Base-by-base conservation (phyloP, 1,140 invertebrate genomes). In the Leptinotarsa lineolata region DNA sequence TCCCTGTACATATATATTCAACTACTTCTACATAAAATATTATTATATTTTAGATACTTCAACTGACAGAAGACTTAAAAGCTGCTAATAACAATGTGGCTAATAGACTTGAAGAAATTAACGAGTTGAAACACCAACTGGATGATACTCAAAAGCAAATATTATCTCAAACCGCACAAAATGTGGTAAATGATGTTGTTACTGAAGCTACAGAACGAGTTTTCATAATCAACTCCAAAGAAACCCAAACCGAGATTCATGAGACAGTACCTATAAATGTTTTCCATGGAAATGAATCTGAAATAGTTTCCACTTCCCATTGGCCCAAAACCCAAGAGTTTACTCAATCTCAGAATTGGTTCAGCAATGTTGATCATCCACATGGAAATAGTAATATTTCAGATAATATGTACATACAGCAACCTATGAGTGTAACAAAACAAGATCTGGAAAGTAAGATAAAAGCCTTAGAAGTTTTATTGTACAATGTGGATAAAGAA, bases 401-500 rank as follows among this genome's bases (percentile, higher is more conserved):
- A 39, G 48, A 54, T 6, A 54, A 54, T 54, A n/a, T 13, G 0
- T 15, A 5, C 6, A 8, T 15, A 54, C 15, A 54, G 48, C 63
- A 22, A 65, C 15, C 39, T 24, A 48, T 58, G 13, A 74, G 75
- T 63, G 74, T 79, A 20, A 76, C 70, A 1, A 78, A 76, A 68
- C 77, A 79, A 72, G 79, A 81, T 44, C 68, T 83, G 39, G 44
- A 76, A 46, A 70, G 78, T 15, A 84, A 84, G 75, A 82, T 84
- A n/a, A 82, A 82, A 79, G 78, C 83, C 13, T 72, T 85, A 16
- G 83, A 85, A 74, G 81, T 85, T 72, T 79, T 85, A 72, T 58
- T 85, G 20, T 82, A 77, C 65, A 82, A 82, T 68, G 70, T 76
- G 4, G 84, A 83, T 76, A 80, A 82, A 77, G 82, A 83, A 74